phyloP scores from a whole-genome alignment of 2,888 invertebrate genomes.

The Ypsolopha scabrella region DNA sequence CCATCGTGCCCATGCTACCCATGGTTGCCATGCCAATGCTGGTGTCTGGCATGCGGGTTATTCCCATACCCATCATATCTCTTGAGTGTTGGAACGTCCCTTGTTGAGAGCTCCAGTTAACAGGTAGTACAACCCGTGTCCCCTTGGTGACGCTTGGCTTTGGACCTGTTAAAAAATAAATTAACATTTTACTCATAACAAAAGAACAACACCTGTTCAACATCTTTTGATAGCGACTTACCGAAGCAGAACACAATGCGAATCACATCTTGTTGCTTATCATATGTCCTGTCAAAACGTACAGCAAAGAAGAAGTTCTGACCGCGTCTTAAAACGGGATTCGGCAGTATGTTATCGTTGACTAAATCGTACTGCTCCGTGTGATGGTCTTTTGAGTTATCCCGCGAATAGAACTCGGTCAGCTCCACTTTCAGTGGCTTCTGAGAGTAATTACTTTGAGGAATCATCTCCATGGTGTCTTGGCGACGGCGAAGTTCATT shows the following conservation, averaged over 20 bases:
- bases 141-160: constrained; percentile 75
- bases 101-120: constrained; percentile 62
- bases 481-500: constrained; percentile 64
- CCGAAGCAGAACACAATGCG: constrained; percentile 75
- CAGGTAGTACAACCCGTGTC: constrained; percentile 71
- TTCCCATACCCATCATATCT: constrained; percentile 29
- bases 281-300: constrained; percentile 73
- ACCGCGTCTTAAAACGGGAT: constrained; percentile 76
- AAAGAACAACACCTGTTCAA: too few species aligned
- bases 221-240: constrained; percentile 32
- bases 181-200: too few species aligned
- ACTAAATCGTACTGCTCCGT: constrained; percentile 76
- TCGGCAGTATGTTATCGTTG: constrained; percentile 65
- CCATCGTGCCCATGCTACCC: constrained; percentile 35
- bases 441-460: constrained; percentile 66
- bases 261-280: constrained; percentile 72
- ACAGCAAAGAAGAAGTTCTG: constrained; percentile 77
- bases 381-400: constrained; percentile 75
- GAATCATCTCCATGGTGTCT: constrained; percentile 60
- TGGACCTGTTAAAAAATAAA: constrained; percentile 54
- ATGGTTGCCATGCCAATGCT: constrained; percentile 31
- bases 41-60: constrained; percentile 47
- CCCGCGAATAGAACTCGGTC: constrained; percentile 73
- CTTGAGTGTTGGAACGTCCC: constrained; percentile 61
- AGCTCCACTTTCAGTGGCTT: constrained; percentile 71